phyloP scores from a whole-genome alignment of 1,140 invertebrate species.

The Mesaphorura yosii region DNA sequence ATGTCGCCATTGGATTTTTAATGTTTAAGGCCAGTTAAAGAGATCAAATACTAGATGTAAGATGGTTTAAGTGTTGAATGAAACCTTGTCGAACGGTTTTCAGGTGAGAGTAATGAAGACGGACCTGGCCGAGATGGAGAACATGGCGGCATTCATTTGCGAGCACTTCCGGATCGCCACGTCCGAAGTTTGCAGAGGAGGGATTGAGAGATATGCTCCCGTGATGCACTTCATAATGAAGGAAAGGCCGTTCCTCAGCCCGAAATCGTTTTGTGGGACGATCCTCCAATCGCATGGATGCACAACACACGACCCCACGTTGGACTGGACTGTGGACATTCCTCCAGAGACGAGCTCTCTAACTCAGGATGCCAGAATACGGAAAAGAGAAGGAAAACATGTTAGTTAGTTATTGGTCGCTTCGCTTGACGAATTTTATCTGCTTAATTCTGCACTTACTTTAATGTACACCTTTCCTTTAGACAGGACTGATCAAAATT shows the following conservation, averaged over 20 bases:
- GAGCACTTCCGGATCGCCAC: conserved; percentile 4
- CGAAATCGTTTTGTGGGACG: conserved; percentile 43
- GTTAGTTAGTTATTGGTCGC: no score
- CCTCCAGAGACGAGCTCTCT: background rate
- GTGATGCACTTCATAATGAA: conserved; percentile 41
- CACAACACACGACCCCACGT: conserved; percentile 33
- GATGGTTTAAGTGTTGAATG: background rate
- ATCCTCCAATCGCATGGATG: conserved; percentile 41
- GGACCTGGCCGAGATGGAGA: background rate
- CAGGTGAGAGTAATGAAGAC: background rate
- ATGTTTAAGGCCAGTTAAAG: conserved; percentile 5
- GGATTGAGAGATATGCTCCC: conserved; percentile 18
- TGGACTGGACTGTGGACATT: conserved; percentile 44
- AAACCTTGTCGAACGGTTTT: background rate
- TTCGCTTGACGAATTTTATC: no score
- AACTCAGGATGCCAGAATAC: background rate
- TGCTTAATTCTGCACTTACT: no score
- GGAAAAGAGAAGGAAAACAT: no score
- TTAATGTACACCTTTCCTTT: background rate
- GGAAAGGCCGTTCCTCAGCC: conserved; percentile 38
- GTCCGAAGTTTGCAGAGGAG: conserved; percentile 19
- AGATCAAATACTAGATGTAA: background rate
- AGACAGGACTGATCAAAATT: conserved; percentile 40
- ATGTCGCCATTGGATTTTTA: conserved; percentile 11
- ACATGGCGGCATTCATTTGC: conserved; percentile 1